Evolutionary conservation across 1,140 invertebrate species (phyloP).

Genomic region (Drosophila subpulchrella): DNA sequence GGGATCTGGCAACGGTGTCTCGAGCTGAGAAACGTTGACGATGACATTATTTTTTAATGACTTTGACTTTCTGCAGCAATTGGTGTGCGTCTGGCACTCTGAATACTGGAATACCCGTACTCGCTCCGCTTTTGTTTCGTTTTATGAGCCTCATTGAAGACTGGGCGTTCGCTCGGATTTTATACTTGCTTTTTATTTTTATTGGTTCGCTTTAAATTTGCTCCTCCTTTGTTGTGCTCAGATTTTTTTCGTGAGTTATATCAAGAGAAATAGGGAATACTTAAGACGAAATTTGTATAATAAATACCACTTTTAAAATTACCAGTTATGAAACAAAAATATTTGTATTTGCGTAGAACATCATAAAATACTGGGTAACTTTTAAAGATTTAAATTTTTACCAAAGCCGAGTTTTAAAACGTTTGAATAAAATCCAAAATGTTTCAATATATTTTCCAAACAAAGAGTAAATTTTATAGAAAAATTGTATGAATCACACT

Average conservation of each 20-base stretch:
- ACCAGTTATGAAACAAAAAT: too few species aligned
- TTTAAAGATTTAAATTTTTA: too few species aligned
- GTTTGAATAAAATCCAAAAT: too few species aligned
- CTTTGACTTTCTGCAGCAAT: slow-evolving; percentile 82
- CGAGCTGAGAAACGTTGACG: slow-evolving; percentile 62
- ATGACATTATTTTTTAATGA: slow-evolving; percentile 83
- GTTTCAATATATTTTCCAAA: too few species aligned
- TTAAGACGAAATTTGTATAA: background rate
- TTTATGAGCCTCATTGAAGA: slow-evolving; percentile 61
- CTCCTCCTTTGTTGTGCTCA: background rate
- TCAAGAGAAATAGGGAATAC: background rate
- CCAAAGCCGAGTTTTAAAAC: too few species aligned
- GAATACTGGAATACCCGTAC: background rate
- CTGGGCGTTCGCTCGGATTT: slow-evolving; percentile 42
- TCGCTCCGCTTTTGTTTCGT: slow-evolving; percentile 24
- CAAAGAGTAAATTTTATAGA: too few species aligned
- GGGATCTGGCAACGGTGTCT: slow-evolving; percentile 2
- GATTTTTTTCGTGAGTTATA: slow-evolving; percentile 9
- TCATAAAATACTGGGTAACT: too few species aligned
- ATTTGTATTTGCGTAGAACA: too few species aligned
- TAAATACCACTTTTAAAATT: too few species aligned
- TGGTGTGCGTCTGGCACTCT: slow-evolving; percentile 56
- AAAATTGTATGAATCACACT: background rate
- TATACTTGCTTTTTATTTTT: slow-evolving; percentile 20
- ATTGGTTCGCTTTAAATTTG: slow-evolving; percentile 20